Evolutionary conservation across 2,888 invertebrate genomes (phyloP).

Genomic region (Elmis aenea): DNA sequence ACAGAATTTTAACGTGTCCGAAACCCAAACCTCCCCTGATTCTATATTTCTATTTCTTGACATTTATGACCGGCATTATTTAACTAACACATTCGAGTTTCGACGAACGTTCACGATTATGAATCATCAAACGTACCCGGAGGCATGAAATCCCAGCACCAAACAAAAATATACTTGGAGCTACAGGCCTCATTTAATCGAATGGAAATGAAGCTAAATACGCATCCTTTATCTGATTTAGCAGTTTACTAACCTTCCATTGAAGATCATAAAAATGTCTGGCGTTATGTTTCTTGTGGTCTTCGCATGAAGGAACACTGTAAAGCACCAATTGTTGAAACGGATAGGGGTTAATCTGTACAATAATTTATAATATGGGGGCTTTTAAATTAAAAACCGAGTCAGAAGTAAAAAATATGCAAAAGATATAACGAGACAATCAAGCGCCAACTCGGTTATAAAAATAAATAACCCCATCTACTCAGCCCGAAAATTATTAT

Average conservation of each 20-base stretch:
- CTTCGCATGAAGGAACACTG: too few species aligned
- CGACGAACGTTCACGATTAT: constrained; percentile 12
- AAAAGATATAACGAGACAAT: too few species aligned
- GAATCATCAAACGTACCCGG: constrained; percentile 16
- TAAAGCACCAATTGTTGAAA: too few species aligned
- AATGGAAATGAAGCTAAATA: constrained; percentile 14
- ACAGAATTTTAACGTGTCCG: constrained; percentile 12
- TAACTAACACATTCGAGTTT: constrained; percentile 22
- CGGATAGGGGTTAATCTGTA: too few species aligned
- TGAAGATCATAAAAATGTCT: constrained; percentile 14
- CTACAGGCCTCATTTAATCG: constrained; percentile 14
- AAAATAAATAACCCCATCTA: too few species aligned
- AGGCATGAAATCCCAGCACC: too few species aligned
- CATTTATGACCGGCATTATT: constrained; percentile 35
- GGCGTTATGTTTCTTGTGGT: too few species aligned
- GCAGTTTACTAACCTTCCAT: constrained; percentile 18
- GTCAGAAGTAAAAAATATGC: too few species aligned
- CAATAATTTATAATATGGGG: too few species aligned
- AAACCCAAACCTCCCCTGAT: constrained; percentile 20
- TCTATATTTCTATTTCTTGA: constrained; percentile 37
- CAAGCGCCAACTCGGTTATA: too few species aligned
- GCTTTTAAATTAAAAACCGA: too few species aligned
- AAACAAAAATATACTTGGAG: constrained; percentile 9
- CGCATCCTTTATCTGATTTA: constrained; percentile 16
- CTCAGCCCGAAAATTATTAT: too few species aligned